A percentile compares a stretch with the other conserved stretches of the same genome.
These are phyloP conservation scores for Trichechus manatus DNA, from an alignment of 2,113 vertebrate species.

Conservation along the genomic window DNA sequence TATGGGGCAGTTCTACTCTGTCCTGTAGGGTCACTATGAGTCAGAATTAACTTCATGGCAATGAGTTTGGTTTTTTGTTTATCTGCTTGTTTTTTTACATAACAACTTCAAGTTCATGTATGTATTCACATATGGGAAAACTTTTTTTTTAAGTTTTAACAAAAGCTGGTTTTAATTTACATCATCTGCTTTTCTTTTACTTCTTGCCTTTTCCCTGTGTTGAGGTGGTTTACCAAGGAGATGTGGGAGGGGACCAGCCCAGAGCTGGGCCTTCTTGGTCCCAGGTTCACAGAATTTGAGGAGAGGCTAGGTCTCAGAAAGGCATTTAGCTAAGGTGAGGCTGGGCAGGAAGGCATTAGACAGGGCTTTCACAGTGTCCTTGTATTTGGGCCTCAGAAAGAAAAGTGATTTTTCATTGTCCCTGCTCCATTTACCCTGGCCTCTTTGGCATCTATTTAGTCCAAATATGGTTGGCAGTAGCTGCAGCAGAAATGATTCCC, in stretches of 20 bases:
- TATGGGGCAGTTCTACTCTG: too few relatives aligned
- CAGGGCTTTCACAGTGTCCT: accelerated
- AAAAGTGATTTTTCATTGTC: not conserved
- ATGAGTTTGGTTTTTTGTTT: too few relatives aligned
- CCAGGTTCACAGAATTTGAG: accelerated
- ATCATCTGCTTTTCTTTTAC: not conserved
- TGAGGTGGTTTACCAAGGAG: not conserved
- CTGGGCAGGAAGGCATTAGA: accelerated
- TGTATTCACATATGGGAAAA: not conserved
- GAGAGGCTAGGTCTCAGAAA: not conserved
- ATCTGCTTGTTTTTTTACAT: accelerated
- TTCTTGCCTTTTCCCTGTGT: too few relatives aligned
- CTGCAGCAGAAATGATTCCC: not conserved
- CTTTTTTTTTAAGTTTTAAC: not conserved
- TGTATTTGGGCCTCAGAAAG: not conserved
- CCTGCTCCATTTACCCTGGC: not conserved
- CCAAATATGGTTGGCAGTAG: not conserved
- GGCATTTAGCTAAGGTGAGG: accelerated
- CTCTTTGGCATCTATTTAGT: not conserved
- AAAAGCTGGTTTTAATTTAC: not conserved
- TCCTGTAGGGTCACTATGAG: too few relatives aligned
- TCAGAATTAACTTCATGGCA: too few relatives aligned
- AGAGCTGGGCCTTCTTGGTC: not conserved
- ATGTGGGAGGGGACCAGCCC: accelerated
- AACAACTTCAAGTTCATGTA: accelerated